Base-by-base conservation (phyloP, 92 coral and sea anemone genomes). In the Palythoa grandis region DNA sequence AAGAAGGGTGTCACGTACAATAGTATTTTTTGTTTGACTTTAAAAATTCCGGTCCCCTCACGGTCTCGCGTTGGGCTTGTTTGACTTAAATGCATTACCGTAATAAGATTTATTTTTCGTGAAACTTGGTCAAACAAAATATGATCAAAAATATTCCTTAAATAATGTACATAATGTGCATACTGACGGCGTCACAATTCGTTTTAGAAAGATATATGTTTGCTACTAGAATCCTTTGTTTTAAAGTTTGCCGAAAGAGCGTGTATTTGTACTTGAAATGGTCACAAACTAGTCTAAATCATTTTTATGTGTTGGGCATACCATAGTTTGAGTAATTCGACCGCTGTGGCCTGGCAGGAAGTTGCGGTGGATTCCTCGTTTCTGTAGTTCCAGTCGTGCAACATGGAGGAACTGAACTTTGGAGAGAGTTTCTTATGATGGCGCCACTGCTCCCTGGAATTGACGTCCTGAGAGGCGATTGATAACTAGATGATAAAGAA, bases 281-380 rank as follows among this genome's bases (percentile, higher is more conserved):
- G 2, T 22, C 19, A 63, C 69, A 69, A 74, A 74, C 60, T 74
- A 5, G 78, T 48, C 22, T 50, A 20, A 57, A 50, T 57, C n/a
- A 19, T 74, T 74, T 50, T 19, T 57, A 63, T 20, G 69, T 19
- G 14, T 75, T 29, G 48, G 14, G 39, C 86, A 16, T 70, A 88
- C 88, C 88, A 88, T 88, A 84, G 74, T 70, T 83, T 23, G 88
- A 56, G 12, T 24, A 82, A 20, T 91, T 74, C 69, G 93, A 86
- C 72, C 89, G 96, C 77, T 87, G 75, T 2, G 85, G 70, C 14
- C 79, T 82, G 19, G 98, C 93, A 87, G 92, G 89, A 2, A 98
- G 95, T 67, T 93, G 72, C 8, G 99, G 90, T 15, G 99, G 99
- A 16, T 94, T 87, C 71, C 80, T 72, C 65, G 82, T 90, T 87